Evolutionary conservation across 2,113 vertebrate species (phyloP).

Genomic region (Phoxinus phoxinus): DNA sequence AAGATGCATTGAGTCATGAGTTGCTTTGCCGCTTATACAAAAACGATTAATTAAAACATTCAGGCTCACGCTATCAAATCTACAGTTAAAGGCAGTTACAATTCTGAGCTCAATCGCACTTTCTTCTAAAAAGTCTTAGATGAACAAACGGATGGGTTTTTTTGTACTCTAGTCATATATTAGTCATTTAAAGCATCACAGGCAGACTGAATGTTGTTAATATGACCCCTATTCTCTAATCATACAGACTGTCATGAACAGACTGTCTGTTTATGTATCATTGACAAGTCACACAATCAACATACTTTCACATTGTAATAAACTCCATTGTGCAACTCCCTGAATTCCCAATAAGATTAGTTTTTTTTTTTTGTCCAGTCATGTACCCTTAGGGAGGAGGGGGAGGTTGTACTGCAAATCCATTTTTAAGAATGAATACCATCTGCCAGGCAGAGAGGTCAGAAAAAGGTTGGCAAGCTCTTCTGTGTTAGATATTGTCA

Average conservation of each 20-base stretch:
- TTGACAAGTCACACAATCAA: background rate
- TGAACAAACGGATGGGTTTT: no score
- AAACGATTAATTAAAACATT: constrained; percentile 40
- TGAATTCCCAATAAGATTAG: background rate
- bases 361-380: background rate
- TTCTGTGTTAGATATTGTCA: constrained; percentile 35
- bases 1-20: constrained; percentile 26
- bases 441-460: constrained; percentile 40
- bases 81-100: background rate
- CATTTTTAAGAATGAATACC: constrained; percentile 45
- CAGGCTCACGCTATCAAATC: background rate
- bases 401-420: constrained; percentile 1
- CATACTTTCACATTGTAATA: background rate
- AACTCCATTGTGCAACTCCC: background rate
- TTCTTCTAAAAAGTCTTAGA: background rate
- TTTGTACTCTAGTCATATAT: background rate
- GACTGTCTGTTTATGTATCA: background rate
- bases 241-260: no score
- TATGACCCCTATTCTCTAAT: background rate
- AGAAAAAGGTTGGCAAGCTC: constrained; percentile 49
- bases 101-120: background rate
- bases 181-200: background rate
- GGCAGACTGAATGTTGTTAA: background rate
- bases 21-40: constrained; percentile 23
- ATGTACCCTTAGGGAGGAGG: constrained; percentile 35